These are phyloP conservation scores for Pammene fasciana DNA, from an alignment of 2,888 invertebrate species.

Conservation along the genomic window DNA sequence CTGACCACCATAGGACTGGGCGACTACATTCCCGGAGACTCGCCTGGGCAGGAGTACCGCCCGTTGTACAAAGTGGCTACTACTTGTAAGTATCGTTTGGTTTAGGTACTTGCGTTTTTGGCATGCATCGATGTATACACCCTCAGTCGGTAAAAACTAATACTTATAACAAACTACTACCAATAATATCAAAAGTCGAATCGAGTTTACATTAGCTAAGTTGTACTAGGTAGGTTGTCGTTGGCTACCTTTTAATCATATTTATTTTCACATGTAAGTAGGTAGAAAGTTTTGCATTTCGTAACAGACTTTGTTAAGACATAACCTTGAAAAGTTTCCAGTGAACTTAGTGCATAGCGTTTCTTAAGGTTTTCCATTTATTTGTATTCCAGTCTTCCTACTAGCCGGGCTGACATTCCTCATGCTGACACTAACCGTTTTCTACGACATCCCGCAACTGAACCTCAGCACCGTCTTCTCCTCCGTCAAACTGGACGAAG, in stretches of 20 bases:
- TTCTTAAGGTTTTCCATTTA: background rate
- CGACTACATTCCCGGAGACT: slow-evolving; percentile 94
- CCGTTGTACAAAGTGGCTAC: slow-evolving; percentile 92
- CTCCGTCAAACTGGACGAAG: slow-evolving; percentile 82
- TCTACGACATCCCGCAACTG: slow-evolving; percentile 95
- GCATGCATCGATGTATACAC: background rate
- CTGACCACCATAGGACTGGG: slow-evolving; percentile 95
- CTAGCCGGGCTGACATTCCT: slow-evolving; percentile 91
- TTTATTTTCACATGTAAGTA: too few species aligned
- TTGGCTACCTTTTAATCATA: too few species aligned
- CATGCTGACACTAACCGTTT: slow-evolving; percentile 92
- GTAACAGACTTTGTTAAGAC: too few species aligned
- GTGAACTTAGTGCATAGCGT: too few species aligned
- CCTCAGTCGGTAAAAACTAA: too few species aligned
- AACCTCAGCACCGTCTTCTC: slow-evolving; percentile 92
- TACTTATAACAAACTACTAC: too few species aligned
- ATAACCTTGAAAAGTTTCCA: too few species aligned
- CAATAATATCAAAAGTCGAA: too few species aligned
- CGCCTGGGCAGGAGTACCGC: slow-evolving; percentile 88
- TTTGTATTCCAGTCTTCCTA: slow-evolving; percentile 86
- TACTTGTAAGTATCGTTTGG: slow-evolving; percentile 83
- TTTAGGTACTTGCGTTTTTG: background rate
- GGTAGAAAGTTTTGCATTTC: too few species aligned
- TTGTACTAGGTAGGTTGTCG: too few species aligned
- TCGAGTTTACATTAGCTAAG: too few species aligned